phyloP scores from a whole-genome alignment of 2,113 vertebrate species.

The Tinamus guttatus region DNA sequence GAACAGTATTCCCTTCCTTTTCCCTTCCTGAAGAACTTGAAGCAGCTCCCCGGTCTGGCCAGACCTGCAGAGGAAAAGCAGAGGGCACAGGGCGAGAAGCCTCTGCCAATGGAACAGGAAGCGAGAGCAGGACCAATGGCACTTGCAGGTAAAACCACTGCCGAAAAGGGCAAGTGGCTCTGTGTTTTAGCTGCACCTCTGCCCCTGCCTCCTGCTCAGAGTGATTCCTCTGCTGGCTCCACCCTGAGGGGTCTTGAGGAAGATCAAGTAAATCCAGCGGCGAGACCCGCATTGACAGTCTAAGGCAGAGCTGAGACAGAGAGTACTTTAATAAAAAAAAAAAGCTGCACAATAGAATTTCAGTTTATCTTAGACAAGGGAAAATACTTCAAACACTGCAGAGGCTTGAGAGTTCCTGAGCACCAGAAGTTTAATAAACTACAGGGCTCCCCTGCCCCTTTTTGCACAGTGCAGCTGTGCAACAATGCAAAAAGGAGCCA shows the following conservation, averaged over 20 bases:
- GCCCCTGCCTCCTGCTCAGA: constrained; percentile 1
- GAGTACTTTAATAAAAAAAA: not conserved
- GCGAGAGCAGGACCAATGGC: not conserved
- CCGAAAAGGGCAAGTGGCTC: constrained; percentile 3
- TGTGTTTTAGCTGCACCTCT: not conserved
- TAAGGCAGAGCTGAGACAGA: constrained; percentile 5
- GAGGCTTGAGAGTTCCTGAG: not conserved
- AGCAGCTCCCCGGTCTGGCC: not conserved
- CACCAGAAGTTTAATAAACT: not conserved
- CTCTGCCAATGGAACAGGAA: not conserved
- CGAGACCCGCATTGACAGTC: not conserved
- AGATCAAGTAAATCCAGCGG: not conserved
- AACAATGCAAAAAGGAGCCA: not conserved
- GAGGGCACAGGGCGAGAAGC: not conserved
- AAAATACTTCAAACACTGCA: not conserved
- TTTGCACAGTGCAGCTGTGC: not conserved
- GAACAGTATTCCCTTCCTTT: not conserved
- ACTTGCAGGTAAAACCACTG: not conserved
- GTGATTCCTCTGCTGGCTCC: not conserved
- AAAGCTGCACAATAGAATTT: not conserved
- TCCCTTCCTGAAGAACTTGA: not conserved
- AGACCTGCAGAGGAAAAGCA: not conserved
- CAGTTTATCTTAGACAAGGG: not conserved
- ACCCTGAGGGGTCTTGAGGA: not conserved
- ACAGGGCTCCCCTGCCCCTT: not conserved